Percentiles rank a stretch among this genome's conserved stretches.
Evolutionary conservation across 2,797 vertebrate species (phyloP).

Genomic region (Amazonetta brasiliensis): DNA sequence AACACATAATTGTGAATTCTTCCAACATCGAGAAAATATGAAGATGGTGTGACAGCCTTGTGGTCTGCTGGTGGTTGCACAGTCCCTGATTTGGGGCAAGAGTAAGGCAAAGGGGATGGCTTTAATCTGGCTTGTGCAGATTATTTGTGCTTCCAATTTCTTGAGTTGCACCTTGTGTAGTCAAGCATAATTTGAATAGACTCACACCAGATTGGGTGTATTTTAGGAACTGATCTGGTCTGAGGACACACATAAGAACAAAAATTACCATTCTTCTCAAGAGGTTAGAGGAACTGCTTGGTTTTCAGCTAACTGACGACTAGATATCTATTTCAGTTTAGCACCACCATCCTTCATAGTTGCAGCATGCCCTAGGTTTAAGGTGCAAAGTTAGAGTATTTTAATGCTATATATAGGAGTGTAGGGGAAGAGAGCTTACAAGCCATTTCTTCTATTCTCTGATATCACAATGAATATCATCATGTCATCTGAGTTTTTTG

Average conservation of each 20-base stretch:
- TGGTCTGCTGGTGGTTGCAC: neutral
- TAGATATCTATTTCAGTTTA: neutral
- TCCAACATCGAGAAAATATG: neutral
- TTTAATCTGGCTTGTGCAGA: neutral
- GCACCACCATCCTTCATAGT: neutral
- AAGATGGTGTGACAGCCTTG: neutral
- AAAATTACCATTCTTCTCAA: neutral
- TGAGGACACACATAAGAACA: neutral
- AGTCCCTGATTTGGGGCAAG: neutral
- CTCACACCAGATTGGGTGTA: neutral
- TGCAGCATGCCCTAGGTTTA: neutral
- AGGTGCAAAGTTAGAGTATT: neutral
- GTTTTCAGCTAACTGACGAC: neutral
- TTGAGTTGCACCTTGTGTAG: neutral
- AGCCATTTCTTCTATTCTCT: neutral
- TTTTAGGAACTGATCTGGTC: neutral
- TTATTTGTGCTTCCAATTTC: neutral
- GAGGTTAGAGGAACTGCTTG: neutral
- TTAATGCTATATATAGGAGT: neutral
- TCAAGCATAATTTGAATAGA: neutral
- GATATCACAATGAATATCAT: neutral
- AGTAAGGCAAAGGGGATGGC: neutral
- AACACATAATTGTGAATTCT: neutral
- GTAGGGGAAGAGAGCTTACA: neutral
- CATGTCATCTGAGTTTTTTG: neutral